A percentile compares a stretch with the other conserved stretches of the same genome.
These are phyloP conservation scores for Salminus brasiliensis DNA, from an alignment of 2,113 vertebrate genomes.

Conservation along the genomic window DNA sequence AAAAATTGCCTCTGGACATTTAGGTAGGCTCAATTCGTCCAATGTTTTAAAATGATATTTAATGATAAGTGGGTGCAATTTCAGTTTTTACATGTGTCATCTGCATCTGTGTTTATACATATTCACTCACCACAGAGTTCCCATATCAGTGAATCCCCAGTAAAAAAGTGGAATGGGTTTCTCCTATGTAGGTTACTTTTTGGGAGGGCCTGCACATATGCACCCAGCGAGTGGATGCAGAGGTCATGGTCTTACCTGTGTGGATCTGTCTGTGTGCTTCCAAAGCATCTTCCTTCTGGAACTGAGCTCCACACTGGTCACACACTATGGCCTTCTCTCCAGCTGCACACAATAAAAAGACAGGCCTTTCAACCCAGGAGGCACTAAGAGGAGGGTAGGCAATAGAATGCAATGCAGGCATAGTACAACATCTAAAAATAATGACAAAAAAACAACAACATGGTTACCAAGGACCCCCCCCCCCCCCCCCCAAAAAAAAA, in stretches of 20 bases:
- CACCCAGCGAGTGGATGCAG: background rate
- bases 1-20: no score
- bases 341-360: constrained; percentile 71
- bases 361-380: background rate
- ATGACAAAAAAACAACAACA: background rate
- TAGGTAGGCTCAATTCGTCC: no score
- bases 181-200: no score
- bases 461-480: background rate
- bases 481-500: background rate
- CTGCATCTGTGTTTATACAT: no score
- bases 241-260: constrained; percentile 80
- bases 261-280: constrained; percentile 94
- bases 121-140: no score
- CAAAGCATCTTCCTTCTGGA: constrained; percentile 94
- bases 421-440: background rate
- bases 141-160: no score
- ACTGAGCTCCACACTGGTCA: constrained; percentile 97
- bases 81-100: no score
- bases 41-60: no score
- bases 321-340: constrained; percentile 97
- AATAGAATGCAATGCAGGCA: background rate
- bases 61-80: no score
- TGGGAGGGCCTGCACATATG: background rate
- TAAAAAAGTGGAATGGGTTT: no score
- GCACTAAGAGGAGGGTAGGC: background rate